phyloP scores from a whole-genome alignment of 2,797 vertebrate genomes.

The Lagodon rhomboides region DNA sequence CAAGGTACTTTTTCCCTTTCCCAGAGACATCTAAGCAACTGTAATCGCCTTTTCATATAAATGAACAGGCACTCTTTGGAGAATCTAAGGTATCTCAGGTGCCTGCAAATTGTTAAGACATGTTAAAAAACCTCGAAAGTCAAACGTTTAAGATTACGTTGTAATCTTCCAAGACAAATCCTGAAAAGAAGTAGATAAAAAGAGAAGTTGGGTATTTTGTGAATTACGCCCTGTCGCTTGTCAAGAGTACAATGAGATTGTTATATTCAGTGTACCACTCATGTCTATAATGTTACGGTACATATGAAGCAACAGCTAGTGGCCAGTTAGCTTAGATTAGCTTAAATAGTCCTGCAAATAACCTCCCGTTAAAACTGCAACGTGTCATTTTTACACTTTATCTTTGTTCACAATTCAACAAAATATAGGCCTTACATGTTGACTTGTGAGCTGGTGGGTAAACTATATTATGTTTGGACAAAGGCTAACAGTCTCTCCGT shows the following conservation, averaged over 20 bases:
- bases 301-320: not conserved
- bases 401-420: no score
- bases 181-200: not conserved
- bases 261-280: not conserved
- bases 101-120: not conserved
- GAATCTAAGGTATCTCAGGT: not conserved
- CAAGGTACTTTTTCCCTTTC: not conserved
- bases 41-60: not conserved
- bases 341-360: not conserved
- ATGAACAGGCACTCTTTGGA: not conserved
- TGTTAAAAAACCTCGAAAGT: not conserved
- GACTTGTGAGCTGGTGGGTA: not conserved
- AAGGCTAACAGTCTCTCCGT: no score
- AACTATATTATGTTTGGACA: not conserved
- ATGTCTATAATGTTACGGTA: not conserved
- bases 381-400: not conserved
- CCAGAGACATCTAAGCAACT: not conserved
- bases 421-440: not conserved
- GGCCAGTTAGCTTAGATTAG: not conserved
- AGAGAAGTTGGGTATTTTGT: not conserved
- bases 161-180: not conserved
- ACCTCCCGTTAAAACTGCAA: not conserved
- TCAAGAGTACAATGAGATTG: no score
- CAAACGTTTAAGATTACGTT: not conserved
- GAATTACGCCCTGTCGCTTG: not conserved